Evolutionary conservation across 2,888 invertebrate species (phyloP), one percentile per base, ranked within the genome.

Genomic region (Noctua janthe): DNA sequence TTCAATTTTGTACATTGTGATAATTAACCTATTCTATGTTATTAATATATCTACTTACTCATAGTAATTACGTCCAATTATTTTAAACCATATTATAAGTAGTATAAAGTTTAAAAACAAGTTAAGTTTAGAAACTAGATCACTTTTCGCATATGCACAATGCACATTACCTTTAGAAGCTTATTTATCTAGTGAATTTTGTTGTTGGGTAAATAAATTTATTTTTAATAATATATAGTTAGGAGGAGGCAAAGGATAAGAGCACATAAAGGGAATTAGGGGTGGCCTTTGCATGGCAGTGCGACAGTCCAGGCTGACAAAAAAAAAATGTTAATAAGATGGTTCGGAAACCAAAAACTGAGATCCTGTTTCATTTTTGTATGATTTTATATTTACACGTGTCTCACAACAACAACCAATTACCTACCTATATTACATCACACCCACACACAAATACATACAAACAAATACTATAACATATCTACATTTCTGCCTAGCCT

Each of bases 311-410:
- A 39, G 39, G 5, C 39, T 39, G 39, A 39, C 4, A 39, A 56
- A 43, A 43, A 43, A 43, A 43, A 43, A 43, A 13, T 47, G n/a
- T 59, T n/a, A 59, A 6, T 51, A 17, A 20, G 20, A 51, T 51
- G 51, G 51, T 51, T 20, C 20, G 51, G 51, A 20, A 51, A 20
- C 15, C 43, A 78, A 78, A 47, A 67, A 56, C 15, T 20, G 23
- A 54, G 13, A 78, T 78, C 66, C 35, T 67, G 47, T 78, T 56
- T 23, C 20, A 10, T 78, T 43, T 29, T 66, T 77, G 13, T n/a
- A 62, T 3, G 0, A 17, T 8, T 56, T 56, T 35, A 39, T 20
- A 64, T 56, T 39, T 20, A 11, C 13, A 20, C 20, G 8, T n/a
- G 3, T 20, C 10, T 17, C 2, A n/a, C n/a, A 49, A 20, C 3